A percentile compares a stretch with the other conserved stretches of the same genome.
Conservation (phyloP, 2,797 vertebrate species). For the Leptodactylus fallax region DNA sequence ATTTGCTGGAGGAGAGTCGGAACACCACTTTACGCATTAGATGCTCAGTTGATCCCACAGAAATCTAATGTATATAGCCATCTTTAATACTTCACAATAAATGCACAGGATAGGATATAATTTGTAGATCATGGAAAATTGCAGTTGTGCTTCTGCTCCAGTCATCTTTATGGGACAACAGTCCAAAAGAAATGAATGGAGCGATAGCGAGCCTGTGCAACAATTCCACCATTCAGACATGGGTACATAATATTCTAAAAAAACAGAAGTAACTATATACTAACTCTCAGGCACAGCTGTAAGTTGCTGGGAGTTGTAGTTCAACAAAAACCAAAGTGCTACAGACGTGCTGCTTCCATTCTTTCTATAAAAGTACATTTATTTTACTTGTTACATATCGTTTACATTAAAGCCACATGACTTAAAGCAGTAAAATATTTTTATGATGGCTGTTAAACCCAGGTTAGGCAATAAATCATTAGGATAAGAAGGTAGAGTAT, state of each 20-base stretch:
- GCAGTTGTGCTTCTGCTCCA: too few species aligned
- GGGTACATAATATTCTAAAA: not conserved
- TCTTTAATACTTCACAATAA: too few species aligned
- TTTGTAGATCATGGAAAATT: too few species aligned
- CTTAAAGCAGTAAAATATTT: constrained; percentile 16
- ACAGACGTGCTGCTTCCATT: not conserved
- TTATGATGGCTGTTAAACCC: constrained; percentile 15
- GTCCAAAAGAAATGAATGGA: too few species aligned
- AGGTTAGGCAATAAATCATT: constrained; percentile 23
- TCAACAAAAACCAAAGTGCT: not conserved
- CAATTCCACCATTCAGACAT: too few species aligned
- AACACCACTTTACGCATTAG: too few species aligned
- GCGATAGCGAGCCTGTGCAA: too few species aligned
- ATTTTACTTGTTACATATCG: constrained; percentile 1
- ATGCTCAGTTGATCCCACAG: too few species aligned
- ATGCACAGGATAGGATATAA: too few species aligned
- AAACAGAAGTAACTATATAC: not conserved
- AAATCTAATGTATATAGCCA: too few species aligned
- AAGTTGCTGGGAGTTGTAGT: not conserved
- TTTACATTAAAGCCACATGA: constrained; percentile 35
- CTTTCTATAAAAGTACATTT: constrained; percentile 11
- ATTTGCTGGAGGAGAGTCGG: too few species aligned
- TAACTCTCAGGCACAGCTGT: not conserved
- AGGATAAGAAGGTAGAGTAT: not conserved
- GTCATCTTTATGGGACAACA: too few species aligned